These are phyloP conservation scores for Dermatemys mawii DNA, from an alignment of 2,113 vertebrate species.

Conservation along the genomic window DNA sequence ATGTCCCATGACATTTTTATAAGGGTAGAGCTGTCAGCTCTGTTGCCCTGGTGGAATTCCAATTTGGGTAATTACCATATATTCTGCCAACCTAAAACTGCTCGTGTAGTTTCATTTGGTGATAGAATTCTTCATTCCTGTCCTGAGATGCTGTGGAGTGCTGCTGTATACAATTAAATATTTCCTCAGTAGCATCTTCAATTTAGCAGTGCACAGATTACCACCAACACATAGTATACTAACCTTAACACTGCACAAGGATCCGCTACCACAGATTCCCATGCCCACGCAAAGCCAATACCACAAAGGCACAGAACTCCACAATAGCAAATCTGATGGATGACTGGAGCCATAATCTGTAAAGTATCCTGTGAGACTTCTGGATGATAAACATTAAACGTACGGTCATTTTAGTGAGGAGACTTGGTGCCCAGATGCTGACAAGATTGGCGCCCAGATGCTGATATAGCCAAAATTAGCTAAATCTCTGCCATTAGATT, in stretches of 20 bases:
- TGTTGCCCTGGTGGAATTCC: not conserved
- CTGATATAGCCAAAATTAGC: too few species aligned
- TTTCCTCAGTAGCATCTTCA: not conserved
- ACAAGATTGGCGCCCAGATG: not conserved
- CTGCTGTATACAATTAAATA: accelerated
- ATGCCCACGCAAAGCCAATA: not conserved
- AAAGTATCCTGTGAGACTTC: accelerated
- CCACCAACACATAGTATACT: not conserved
- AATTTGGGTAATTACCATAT: not conserved
- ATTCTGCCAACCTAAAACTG: not conserved
- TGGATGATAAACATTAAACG: accelerated
- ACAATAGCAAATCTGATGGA: not conserved
- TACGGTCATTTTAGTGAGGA: not conserved
- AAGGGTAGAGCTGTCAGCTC: not conserved
- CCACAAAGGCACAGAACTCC: not conserved
- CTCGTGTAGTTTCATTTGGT: not conserved
- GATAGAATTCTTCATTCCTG: not conserved
- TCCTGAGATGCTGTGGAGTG: not conserved
- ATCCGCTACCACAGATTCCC: not conserved
- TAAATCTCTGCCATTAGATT: too few species aligned
- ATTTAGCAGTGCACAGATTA: not conserved
- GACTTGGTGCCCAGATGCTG: not conserved
- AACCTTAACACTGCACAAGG: not conserved
- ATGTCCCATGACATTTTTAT: not conserved
- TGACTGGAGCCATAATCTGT: not conserved